A percentile compares a stretch with the other conserved stretches of the same genome.
Conservation (phyloP, 1,140 invertebrate genomes). For the Scylla paramamosain region DNA sequence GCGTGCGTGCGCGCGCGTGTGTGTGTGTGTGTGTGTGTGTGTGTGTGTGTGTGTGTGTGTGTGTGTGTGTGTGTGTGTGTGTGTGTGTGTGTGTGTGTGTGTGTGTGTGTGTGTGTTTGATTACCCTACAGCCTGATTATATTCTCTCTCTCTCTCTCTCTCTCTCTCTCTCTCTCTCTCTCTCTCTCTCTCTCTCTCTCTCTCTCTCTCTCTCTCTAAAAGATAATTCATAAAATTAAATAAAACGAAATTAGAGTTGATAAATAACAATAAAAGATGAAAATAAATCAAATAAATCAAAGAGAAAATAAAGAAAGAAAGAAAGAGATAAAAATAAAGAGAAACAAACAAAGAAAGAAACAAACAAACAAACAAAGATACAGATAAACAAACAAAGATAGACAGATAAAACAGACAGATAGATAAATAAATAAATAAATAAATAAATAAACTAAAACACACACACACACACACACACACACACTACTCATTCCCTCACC, state of each 20-base stretch:
- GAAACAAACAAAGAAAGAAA: too few relatives aligned
- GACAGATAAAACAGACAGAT: too few relatives aligned
- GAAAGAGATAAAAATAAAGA: too few relatives aligned
- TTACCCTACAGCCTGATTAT: neutral
- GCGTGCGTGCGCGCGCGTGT: neutral
- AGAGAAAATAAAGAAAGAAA: neutral
- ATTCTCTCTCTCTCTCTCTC: slow-evolving; percentile 37
- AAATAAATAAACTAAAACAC: too few relatives aligned
- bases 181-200: slow-evolving; percentile 30
- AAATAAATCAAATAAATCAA: neutral
- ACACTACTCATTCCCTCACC: too few relatives aligned
- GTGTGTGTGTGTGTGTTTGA: slow-evolving; percentile 32
- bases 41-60: neutral
- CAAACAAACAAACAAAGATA: too few relatives aligned
- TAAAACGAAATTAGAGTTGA: too few relatives aligned
- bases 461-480: too few relatives aligned
- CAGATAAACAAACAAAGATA: too few relatives aligned
- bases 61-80: slow-evolving; percentile 16
- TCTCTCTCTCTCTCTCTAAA: neutral
- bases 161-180: slow-evolving; percentile 46
- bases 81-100: slow-evolving; percentile 32
- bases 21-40: slow-evolving; percentile 37
- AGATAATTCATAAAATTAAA: neutral
- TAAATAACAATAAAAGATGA: too few relatives aligned
- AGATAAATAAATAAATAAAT: too few relatives aligned